A percentile compares a stretch with the other conserved stretches of the same genome.
Conservation (phyloP, 2,797 vertebrate species). For the Tragelaphus eurycerus region DNA sequence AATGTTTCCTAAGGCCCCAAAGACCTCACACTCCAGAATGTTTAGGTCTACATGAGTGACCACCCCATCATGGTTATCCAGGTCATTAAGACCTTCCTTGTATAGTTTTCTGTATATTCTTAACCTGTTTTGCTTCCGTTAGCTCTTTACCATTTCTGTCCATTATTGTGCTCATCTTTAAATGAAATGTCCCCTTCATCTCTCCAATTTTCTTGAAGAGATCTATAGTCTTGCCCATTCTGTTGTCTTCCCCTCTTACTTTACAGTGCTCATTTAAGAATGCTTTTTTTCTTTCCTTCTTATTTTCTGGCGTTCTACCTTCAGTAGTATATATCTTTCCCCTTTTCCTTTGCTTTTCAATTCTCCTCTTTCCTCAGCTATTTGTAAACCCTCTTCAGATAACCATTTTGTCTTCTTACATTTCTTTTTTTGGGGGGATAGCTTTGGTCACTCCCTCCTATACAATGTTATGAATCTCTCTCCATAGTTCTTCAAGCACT, state of each 20-base stretch:
- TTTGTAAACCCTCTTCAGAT: not conserved
- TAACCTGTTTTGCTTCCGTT: not conserved
- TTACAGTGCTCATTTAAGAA: not conserved
- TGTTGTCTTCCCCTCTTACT: not conserved
- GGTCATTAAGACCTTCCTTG: not conserved
- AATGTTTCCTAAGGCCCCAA: not conserved
- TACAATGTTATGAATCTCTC: not conserved
- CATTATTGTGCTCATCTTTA: not conserved
- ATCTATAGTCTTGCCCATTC: not conserved
- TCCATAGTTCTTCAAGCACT: not conserved
- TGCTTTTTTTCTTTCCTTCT: not conserved
- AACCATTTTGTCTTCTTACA: not conserved
- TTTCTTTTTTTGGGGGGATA: rapidly evolving
- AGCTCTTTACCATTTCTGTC: not conserved
- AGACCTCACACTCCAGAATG: not conserved
- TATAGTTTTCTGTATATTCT: not conserved
- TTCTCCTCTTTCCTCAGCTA: not conserved
- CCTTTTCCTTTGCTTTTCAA: not conserved
- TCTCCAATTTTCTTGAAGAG: not conserved
- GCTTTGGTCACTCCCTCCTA: not conserved
- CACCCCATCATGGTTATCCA: not conserved
- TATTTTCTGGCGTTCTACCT: not conserved
- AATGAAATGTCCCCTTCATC: not conserved
- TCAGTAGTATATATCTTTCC: not conserved
- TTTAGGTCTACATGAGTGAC: not conserved